Percentiles rank a stretch among this genome's conserved stretches.
Conservation (phyloP, 2,113 vertebrate genomes). For the Fulmarus glacialis region DNA sequence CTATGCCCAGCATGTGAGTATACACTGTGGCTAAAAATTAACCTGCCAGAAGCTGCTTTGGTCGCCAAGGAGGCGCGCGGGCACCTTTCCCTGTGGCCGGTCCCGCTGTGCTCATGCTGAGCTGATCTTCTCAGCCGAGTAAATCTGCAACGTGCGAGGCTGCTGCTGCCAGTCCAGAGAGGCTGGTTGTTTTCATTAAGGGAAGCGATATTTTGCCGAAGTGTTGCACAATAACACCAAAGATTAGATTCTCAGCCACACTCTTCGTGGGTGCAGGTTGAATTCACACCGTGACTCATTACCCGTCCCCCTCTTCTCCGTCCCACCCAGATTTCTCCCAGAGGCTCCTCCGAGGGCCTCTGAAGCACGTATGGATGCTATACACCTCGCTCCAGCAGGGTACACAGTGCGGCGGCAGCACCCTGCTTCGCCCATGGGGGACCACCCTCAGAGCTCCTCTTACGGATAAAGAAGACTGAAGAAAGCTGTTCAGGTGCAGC, state of each 20-base stretch:
- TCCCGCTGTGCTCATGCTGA: accelerated
- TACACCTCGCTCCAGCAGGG: accelerated
- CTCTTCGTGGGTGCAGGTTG: neutral
- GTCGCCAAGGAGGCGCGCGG: accelerated
- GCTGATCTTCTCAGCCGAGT: accelerated
- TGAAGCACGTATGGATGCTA: neutral
- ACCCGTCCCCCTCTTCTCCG: neutral
- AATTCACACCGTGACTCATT: accelerated
- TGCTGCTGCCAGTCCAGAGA: accelerated
- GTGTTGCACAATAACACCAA: neutral
- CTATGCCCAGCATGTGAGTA: neutral
- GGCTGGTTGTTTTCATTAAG: neutral
- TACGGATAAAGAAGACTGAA: accelerated
- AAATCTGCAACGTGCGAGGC: accelerated
- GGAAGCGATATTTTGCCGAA: neutral
- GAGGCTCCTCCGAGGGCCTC: neutral
- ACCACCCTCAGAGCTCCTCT: neutral
- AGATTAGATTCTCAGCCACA: neutral
- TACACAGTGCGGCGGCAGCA: accelerated
- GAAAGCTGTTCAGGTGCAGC: neutral
- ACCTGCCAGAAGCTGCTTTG: neutral
- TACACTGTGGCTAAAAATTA: neutral
- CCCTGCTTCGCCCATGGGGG: accelerated
- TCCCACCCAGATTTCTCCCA: neutral
- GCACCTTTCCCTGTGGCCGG: neutral